Evolutionary conservation across 2,888 invertebrate species (phyloP).

Genomic region (Mesorhabditis spiculigera): DNA sequence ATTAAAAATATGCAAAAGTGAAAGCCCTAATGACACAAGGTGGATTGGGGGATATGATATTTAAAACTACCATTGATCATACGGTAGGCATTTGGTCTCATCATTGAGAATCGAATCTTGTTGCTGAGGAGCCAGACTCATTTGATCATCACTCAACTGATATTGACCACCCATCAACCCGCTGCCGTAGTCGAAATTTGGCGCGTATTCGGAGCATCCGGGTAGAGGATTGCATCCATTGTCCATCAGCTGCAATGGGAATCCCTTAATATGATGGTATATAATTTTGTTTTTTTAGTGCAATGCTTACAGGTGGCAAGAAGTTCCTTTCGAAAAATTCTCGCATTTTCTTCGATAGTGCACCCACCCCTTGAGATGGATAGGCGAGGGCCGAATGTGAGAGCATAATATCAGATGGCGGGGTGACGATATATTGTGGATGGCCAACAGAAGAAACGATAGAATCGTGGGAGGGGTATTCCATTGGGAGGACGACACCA

Average conservation of each 20-base stretch:
- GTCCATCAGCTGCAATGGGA: constrained; percentile 25
- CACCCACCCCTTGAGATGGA: constrained; percentile 3
- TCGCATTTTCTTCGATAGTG: background rate
- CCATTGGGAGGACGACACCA: constrained; percentile 20
- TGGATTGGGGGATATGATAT: background rate
- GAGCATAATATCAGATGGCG: constrained; percentile 37
- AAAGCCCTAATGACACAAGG: background rate
- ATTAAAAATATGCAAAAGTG: background rate
- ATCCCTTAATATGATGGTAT: background rate
- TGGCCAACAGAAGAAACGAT: constrained; percentile 15
- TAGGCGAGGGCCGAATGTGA: constrained; percentile 22
- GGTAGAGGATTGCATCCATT: constrained; percentile 28
- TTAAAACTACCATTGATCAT: constrained; percentile 30
- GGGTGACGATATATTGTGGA: constrained; percentile 34
- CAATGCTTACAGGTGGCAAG: background rate
- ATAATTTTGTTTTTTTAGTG: background rate
- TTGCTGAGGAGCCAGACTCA: constrained; percentile 11
- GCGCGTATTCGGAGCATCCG: constrained; percentile 34
- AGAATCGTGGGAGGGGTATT: constrained; percentile 21
- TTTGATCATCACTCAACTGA: constrained; percentile 18
- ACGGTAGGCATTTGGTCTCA: constrained; percentile 31
- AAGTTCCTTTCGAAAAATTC: background rate
- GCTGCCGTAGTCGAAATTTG: constrained; percentile 40
- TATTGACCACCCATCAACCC: constrained; percentile 20
- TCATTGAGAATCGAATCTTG: constrained; percentile 10